These are phyloP conservation scores for Pomatostomus ruficeps DNA, from an alignment of 2,113 vertebrate genomes.

Conservation along the genomic window DNA sequence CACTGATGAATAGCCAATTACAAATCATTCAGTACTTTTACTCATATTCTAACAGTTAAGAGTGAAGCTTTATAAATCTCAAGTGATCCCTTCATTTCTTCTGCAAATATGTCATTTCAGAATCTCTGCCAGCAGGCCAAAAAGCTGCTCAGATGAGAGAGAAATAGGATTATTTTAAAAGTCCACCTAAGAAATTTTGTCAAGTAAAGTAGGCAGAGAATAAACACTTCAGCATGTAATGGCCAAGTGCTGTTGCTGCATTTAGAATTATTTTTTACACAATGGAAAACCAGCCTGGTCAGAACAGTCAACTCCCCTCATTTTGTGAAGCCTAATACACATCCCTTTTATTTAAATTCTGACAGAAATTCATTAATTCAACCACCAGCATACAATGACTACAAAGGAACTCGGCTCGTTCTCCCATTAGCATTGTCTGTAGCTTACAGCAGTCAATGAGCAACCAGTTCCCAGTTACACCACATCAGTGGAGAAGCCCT, in stretches of 20 bases:
- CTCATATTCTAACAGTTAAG: background rate
- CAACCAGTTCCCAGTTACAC: background rate
- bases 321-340: background rate
- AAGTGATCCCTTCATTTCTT: background rate
- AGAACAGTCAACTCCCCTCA: background rate
- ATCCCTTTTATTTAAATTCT: background rate
- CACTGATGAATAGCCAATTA: constrained; percentile 27
- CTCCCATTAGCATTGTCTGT: background rate
- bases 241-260: background rate
- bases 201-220: background rate
- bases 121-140: background rate
- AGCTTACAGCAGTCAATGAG: background rate
- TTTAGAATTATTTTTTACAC: background rate
- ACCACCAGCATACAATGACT: background rate
- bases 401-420: background rate
- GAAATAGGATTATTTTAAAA: background rate
- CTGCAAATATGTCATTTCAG: background rate
- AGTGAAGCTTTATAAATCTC: constrained; percentile 1
- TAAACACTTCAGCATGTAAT: background rate
- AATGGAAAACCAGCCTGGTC: background rate
- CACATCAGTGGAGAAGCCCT: background rate
- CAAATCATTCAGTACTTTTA: background rate
- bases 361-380: background rate
- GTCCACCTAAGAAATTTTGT: background rate
- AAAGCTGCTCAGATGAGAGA: background rate